These are phyloP conservation scores for Drosophila lini DNA, from an alignment of 1,140 invertebrate genomes.

Conservation along the genomic window DNA sequence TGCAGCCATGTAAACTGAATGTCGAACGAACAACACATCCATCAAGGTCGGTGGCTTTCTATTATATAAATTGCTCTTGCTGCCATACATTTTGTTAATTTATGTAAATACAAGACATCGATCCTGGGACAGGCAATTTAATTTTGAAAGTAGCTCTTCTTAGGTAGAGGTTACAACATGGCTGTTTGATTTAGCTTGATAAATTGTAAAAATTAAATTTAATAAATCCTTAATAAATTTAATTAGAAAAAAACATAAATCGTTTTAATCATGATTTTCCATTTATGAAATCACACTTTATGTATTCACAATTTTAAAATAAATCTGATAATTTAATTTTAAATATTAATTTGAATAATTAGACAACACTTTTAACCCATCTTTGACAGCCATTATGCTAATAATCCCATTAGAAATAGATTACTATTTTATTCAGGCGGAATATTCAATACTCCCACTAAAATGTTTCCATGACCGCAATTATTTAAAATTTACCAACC, in stretches of 20 bases:
- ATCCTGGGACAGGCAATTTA: not conserved
- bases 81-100: not conserved
- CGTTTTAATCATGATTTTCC: not conserved
- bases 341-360: not conserved
- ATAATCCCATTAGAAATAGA: slow-evolving; percentile 4
- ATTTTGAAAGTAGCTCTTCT: too few species aligned
- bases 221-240: too few species aligned
- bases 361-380: not conserved
- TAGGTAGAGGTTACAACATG: too few species aligned
- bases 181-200: too few species aligned
- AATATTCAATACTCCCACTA: slow-evolving; percentile 1
- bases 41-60: slow-evolving; percentile 31
- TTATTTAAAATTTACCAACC: slow-evolving; percentile 13
- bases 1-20: slow-evolving; percentile 22
- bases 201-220: too few species aligned
- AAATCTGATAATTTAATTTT: not conserved
- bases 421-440: not conserved
- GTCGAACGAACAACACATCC: slow-evolving; percentile 11
- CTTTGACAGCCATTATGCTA: slow-evolving; percentile 1
- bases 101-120: not conserved
- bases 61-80: not conserved
- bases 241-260: not conserved
- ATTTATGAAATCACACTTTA: too few species aligned
- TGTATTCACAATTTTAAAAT: too few species aligned
- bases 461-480: not conserved